Base-by-base conservation (phyloP, 2,113 vertebrate species). In the Gymnobelideus leadbeateri region DNA sequence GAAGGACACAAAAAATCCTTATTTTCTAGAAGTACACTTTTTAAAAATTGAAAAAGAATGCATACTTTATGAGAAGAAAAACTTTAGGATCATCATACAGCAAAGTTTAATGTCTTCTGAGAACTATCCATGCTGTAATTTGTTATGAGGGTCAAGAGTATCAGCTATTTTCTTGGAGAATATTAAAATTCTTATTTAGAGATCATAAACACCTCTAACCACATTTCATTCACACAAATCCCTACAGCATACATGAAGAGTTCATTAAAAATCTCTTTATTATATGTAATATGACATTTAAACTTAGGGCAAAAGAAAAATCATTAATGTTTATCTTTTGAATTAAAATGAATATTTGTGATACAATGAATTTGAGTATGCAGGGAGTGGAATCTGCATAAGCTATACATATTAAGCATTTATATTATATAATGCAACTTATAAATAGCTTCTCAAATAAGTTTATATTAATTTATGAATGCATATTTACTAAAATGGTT, bases 101-200 rank as follows among this genome's bases (percentile, higher is more conserved):
- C 51, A 51, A 0, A 8, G 55, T 91, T 57, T 92, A 50, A 91
- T 52, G 54, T 94, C 50, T 96, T 84, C 37, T 84, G 68, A 84
- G 51, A 94, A 89, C 51, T 0, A 94, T 90, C 68, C 92, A 54
- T 12, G 31, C 53, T 37, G 52, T 50, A 91, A 14, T 23, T 93
- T 91, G 31, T 51, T 94, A 46, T 95, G 93, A 0, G 1, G 37
- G 12, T 14, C 24, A 53, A 14, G 77, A 3, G n/a, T n/a, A 51
- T 37, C 31, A 68, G 61, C 92, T 3, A 61, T 55, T 47, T 68
- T 93, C 94, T 91, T 52, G 23, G 16, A 95, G 11, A 57, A 89
- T 91, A 93, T 94, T 93, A 97, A 91, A 57, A 98, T 9, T 94
- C 0, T 11, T 25, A 94, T 93, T 8, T 94, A 95, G 25, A 91